These are phyloP conservation scores for Ischnus inquisitorius DNA, from an alignment of 2,888 invertebrate species.

Conservation along the genomic window DNA sequence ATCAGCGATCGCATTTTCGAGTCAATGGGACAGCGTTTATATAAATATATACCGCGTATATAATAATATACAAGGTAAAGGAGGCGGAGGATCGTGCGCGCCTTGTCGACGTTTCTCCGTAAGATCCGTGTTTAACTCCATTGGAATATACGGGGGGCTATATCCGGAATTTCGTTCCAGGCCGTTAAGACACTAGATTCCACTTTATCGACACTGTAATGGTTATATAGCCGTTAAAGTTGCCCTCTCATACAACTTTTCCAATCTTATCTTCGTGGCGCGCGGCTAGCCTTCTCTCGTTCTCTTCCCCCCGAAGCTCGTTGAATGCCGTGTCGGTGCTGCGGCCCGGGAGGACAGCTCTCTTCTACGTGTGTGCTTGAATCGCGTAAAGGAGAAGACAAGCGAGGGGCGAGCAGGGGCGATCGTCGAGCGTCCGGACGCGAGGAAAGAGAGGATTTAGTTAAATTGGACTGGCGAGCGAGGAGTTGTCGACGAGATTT, in stretches of 20 bases:
- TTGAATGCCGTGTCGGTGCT: slow-evolving; percentile 31
- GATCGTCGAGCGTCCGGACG: slow-evolving; percentile 39
- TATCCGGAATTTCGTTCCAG: slow-evolving; percentile 84
- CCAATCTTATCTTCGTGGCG: slow-evolving; percentile 87
- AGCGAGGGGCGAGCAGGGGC: slow-evolving; percentile 32
- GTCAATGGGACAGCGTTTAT: slow-evolving; percentile 51
- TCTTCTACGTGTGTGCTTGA: slow-evolving; percentile 49
- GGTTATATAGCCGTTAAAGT: slow-evolving; percentile 85
- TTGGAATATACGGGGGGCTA: slow-evolving; percentile 82
- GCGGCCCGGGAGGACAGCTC: slow-evolving; percentile 16
- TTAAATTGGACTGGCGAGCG: slow-evolving; percentile 85
- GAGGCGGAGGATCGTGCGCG: slow-evolving; percentile 56
- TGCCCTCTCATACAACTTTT: slow-evolving; percentile 86
- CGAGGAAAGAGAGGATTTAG: slow-evolving; percentile 84
- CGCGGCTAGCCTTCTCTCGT: slow-evolving; percentile 68
- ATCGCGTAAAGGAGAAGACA: slow-evolving; percentile 44
- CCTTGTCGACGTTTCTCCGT: slow-evolving; percentile 68
- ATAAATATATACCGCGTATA: slow-evolving; percentile 50
- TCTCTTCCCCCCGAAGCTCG: slow-evolving; percentile 74
- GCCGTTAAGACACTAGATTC: slow-evolving; percentile 84
- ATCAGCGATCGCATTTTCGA: slow-evolving; percentile 56
- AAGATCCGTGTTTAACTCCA: slow-evolving; percentile 81
- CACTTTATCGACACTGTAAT: slow-evolving; percentile 84
- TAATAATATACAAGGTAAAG: slow-evolving; percentile 60
- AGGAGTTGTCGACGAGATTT: slow-evolving; percentile 80